These are phyloP conservation scores for Eupithecia dodoneata DNA, from an alignment of 2,888 invertebrate genomes.

Conservation along the genomic window DNA sequence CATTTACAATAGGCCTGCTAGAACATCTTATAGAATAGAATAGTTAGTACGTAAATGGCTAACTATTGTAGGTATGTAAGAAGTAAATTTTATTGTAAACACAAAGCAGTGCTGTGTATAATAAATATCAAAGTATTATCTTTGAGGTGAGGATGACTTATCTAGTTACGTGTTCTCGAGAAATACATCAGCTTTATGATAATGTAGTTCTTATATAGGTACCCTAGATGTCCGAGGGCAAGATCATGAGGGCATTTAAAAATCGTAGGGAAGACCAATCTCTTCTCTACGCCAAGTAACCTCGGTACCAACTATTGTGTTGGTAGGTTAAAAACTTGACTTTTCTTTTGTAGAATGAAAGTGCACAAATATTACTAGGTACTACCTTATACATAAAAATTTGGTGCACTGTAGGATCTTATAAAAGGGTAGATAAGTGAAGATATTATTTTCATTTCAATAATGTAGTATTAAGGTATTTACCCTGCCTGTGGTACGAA, in stretches of 20 bases:
- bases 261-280: neutral
- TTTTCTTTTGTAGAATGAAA: constrained; percentile 9
- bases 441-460: neutral
- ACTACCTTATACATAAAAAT: constrained; percentile 2
- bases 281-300: too few relatives aligned
- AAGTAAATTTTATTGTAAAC: neutral
- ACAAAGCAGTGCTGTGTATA: neutral
- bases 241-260: neutral
- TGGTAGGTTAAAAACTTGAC: neutral
- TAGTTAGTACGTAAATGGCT: too few relatives aligned
- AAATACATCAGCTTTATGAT: neutral
- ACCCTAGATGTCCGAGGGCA: neutral
- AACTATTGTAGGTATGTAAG: neutral
- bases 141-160: neutral
- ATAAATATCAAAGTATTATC: neutral
- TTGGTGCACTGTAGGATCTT: constrained; percentile 33
- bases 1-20: constrained; percentile 1
- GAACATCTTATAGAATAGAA: neutral
- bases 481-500: neutral
- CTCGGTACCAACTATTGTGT: neutral
- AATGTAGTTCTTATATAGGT: neutral
- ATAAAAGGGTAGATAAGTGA: constrained; percentile 24
- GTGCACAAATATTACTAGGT: constrained; percentile 19
- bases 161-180: neutral
- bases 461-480: neutral